Conservation (phyloP, 2,113 vertebrate genomes). For the Progne subis region DNA sequence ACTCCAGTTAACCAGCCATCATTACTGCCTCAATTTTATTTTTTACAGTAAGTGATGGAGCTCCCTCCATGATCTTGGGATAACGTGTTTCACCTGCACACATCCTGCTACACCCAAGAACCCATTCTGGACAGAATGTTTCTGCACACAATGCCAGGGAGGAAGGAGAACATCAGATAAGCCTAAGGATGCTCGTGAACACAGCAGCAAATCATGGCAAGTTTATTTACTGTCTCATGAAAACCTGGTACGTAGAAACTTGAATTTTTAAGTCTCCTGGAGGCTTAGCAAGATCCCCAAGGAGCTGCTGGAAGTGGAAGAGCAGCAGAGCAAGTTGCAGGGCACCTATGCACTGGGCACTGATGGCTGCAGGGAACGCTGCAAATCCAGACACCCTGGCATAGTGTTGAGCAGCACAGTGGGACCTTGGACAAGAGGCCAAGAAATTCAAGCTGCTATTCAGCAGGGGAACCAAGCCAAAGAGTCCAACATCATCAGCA, state of each 20-base stretch:
- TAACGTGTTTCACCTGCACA: neutral
- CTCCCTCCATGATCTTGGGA: neutral
- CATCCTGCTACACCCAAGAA: neutral
- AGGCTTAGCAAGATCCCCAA: neutral
- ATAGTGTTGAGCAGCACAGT: neutral
- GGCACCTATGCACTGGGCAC: neutral
- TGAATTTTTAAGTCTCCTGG: neutral
- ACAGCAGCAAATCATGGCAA: neutral
- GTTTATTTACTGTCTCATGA: neutral
- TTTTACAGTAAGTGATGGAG: accelerated
- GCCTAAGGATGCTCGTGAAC: neutral
- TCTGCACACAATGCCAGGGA: neutral
- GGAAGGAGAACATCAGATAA: neutral
- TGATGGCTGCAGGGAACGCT: neutral
- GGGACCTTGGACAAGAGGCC: neutral
- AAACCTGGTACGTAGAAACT: neutral
- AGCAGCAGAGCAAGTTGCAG: neutral
- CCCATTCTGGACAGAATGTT: neutral
- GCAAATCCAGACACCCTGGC: neutral
- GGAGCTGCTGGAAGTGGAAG: neutral
- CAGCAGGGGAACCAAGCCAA: neutral
- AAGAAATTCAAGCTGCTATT: neutral
- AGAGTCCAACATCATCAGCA: neutral
- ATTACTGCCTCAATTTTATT: neutral
- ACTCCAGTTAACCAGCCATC: neutral